Evolutionary conservation across 2,888 invertebrate species (phyloP).

Genomic region (Aromia moschata): DNA sequence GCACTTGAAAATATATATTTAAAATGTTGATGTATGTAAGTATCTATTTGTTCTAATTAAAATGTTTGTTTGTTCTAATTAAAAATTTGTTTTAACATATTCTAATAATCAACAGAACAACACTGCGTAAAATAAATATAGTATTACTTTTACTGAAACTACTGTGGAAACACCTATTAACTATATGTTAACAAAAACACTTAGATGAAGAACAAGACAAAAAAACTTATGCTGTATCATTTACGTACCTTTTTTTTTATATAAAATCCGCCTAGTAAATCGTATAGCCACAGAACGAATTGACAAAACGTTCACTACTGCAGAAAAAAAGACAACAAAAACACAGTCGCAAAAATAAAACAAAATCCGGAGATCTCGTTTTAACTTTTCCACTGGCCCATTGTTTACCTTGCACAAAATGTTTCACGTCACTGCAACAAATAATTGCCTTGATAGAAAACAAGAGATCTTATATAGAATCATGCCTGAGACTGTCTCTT

Average conservation of each 20-base stretch:
- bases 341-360: not conserved
- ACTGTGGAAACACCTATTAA: too few species aligned
- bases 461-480: constrained; percentile 50
- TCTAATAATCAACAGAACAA: too few species aligned
- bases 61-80: too few species aligned
- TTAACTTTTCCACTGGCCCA: constrained; percentile 14
- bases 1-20: too few species aligned
- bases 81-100: too few species aligned
- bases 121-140: too few species aligned
- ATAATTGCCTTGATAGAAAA: constrained; percentile 53
- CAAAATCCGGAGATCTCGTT: not conserved
- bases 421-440: constrained; percentile 47
- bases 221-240: too few species aligned
- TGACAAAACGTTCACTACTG: constrained; percentile 3
- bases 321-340: constrained; percentile 1
- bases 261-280: not conserved
- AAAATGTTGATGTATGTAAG: too few species aligned
- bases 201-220: too few species aligned
- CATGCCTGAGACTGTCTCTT: constrained; percentile 37
- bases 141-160: too few species aligned
- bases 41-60: too few species aligned
- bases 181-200: too few species aligned
- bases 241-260: not conserved
- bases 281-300: not conserved
- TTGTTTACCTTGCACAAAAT: constrained; percentile 47